These are phyloP conservation scores for Helostoma temminkii DNA, from an alignment of 2,797 vertebrate genomes.

Conservation along the genomic window DNA sequence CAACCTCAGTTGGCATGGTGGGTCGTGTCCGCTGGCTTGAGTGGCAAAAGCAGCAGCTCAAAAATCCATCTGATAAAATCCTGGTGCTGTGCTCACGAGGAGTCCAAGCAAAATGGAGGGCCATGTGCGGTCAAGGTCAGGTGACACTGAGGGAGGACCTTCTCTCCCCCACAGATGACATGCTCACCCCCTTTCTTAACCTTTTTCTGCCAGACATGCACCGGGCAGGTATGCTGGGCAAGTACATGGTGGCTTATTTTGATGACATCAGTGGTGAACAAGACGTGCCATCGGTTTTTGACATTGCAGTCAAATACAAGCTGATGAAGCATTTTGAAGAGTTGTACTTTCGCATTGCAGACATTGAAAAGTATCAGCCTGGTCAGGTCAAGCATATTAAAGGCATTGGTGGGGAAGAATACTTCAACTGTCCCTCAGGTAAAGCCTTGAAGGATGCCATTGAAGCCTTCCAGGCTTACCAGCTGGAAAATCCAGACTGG, in stretches of 20 bases:
- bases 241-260: constrained; percentile 94
- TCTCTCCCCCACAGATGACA: constrained; percentile 86
- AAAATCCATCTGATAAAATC: constrained; percentile 87
- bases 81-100: constrained; percentile 93
- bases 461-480: constrained; percentile 86
- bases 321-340: constrained; percentile 95
- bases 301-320: constrained; percentile 87
- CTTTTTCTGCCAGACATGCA: constrained; percentile 93
- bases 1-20: constrained; percentile 85
- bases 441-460: constrained; percentile 85
- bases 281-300: constrained; percentile 91
- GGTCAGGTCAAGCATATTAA: constrained; percentile 86
- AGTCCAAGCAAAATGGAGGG: constrained; percentile 93
- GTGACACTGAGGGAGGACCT: constrained; percentile 87
- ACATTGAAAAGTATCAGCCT: constrained; percentile 92
- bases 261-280: constrained; percentile 84
- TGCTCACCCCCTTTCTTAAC: constrained; percentile 92
- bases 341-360: constrained; percentile 92
- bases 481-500: constrained; percentile 88
- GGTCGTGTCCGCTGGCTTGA: constrained; percentile 91
- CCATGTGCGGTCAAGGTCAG: constrained; percentile 86
- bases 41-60: constrained; percentile 88
- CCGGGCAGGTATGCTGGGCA: constrained; percentile 87
- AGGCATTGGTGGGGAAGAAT: constrained; percentile 87
- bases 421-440: constrained; percentile 85